These are phyloP conservation scores for Heliconius melpomene DNA, from an alignment of 1,140 invertebrate species.

Conservation along the genomic window DNA sequence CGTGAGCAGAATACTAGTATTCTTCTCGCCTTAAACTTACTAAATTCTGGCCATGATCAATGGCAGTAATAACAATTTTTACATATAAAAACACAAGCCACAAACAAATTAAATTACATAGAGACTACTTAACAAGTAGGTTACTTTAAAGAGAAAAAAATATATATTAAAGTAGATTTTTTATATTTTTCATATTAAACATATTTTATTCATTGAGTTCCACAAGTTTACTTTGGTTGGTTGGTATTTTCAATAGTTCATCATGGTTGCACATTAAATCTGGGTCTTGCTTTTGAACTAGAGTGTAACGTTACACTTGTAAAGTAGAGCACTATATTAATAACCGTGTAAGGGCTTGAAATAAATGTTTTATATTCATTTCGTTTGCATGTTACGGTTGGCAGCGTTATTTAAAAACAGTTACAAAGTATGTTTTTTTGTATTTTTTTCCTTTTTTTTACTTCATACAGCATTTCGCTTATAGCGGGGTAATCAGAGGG, in stretches of 20 bases:
- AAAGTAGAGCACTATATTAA: constrained; percentile 9
- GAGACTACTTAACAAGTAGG: constrained; percentile 9
- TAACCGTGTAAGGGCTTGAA: constrained; percentile 5
- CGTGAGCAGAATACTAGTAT: too few species aligned
- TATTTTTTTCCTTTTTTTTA: too few species aligned
- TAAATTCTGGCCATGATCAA: too few species aligned
- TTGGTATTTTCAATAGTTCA: constrained; percentile 24
- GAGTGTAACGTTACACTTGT: constrained; percentile 2
- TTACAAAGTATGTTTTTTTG: too few species aligned
- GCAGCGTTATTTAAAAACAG: neutral
- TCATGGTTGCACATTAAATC: constrained; percentile 26
- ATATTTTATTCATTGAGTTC: neutral
- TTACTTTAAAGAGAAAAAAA: neutral
- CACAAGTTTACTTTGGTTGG: neutral
- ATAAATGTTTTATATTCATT: constrained; percentile 1
- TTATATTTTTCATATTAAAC: neutral
- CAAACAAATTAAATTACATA: neutral
- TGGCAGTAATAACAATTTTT: too few species aligned
- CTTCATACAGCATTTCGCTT: too few species aligned
- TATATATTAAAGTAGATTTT: neutral
- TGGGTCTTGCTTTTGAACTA: constrained; percentile 25
- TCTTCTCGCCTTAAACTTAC: too few species aligned
- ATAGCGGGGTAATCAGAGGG: too few species aligned
- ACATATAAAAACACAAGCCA: neutral
- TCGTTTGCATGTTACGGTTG: neutral